Conservation (phyloP, 2,888 invertebrate species). For the Stenoptilia bipunctidactyla region DNA sequence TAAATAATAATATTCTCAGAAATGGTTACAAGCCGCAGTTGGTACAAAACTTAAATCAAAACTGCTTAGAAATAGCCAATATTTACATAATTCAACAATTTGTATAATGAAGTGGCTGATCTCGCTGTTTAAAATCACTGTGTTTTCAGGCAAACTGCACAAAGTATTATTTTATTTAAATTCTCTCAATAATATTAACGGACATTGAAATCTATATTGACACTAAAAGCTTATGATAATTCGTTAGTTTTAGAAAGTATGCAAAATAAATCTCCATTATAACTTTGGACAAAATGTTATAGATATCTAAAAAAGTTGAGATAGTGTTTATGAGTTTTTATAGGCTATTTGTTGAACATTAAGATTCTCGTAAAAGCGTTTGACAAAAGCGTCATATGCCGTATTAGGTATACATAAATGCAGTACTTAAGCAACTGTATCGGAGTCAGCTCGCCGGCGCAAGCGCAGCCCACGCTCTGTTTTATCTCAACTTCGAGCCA, state of each 20-base stretch:
- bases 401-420: constrained; percentile 51
- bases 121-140: constrained; percentile 44
- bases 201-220: constrained; percentile 18
- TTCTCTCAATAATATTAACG: constrained; percentile 27
- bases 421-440: constrained; percentile 53
- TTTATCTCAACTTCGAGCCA: constrained; percentile 56
- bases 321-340: background rate
- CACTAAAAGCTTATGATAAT: constrained; percentile 22
- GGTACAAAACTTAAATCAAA: constrained; percentile 55
- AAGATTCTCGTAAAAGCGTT: constrained; percentile 2
- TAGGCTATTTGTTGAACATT: constrained; percentile 10
- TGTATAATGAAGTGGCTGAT: constrained; percentile 59
- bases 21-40: constrained; percentile 43
- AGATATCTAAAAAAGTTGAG: background rate
- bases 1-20: constrained; percentile 56
- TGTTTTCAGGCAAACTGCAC: constrained; percentile 38
- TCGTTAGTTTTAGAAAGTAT: constrained; percentile 2
- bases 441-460: constrained; percentile 26
- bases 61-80: constrained; percentile 50
- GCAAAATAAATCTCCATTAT: constrained; percentile 7
- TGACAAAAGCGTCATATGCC: constrained; percentile 22
- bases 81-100: constrained; percentile 65
- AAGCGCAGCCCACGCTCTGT: constrained; percentile 50
- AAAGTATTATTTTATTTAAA: constrained; percentile 31
- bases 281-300: constrained; percentile 4